Evolutionary conservation across 2,113 vertebrate genomes (phyloP).

Genomic region (Syngnathus typhle): DNA sequence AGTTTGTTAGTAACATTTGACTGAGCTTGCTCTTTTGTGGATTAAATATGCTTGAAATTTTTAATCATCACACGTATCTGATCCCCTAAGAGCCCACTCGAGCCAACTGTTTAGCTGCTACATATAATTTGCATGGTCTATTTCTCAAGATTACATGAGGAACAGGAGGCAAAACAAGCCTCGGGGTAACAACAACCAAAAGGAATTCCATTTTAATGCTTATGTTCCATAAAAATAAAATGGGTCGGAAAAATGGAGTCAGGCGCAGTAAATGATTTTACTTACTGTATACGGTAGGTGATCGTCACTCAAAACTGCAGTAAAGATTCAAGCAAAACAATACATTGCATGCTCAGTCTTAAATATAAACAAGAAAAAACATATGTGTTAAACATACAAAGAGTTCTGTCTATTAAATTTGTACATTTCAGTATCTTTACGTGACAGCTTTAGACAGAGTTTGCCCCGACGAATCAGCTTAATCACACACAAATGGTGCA

Average conservation of each 20-base stretch:
- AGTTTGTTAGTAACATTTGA: not conserved
- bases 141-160: constrained; percentile 53
- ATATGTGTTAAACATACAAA: not conserved
- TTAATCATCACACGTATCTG: not conserved
- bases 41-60: not conserved
- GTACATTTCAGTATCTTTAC: constrained; percentile 14
- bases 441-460: constrained; percentile 46
- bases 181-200: constrained; percentile 54
- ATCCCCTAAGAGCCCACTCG: constrained; percentile 18
- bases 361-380: not conserved
- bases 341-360: not conserved
- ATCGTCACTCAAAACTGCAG: not conserved
- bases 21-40: not conserved
- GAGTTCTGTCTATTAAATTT: constrained; percentile 10
- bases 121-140: constrained; percentile 41
- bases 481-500: constrained; percentile 59
- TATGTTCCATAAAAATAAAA: constrained; percentile 43
- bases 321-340: not conserved
- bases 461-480: constrained; percentile 54
- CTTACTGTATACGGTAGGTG: no score
- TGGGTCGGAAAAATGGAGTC: constrained; percentile 25
- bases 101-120: constrained; percentile 9
- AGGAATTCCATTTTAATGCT: constrained; percentile 63
- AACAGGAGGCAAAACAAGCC: constrained; percentile 56
- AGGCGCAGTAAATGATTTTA: not conserved